These are phyloP conservation scores for Cacatua alba DNA, from an alignment of 2,113 vertebrate species.

Conservation along the genomic window DNA sequence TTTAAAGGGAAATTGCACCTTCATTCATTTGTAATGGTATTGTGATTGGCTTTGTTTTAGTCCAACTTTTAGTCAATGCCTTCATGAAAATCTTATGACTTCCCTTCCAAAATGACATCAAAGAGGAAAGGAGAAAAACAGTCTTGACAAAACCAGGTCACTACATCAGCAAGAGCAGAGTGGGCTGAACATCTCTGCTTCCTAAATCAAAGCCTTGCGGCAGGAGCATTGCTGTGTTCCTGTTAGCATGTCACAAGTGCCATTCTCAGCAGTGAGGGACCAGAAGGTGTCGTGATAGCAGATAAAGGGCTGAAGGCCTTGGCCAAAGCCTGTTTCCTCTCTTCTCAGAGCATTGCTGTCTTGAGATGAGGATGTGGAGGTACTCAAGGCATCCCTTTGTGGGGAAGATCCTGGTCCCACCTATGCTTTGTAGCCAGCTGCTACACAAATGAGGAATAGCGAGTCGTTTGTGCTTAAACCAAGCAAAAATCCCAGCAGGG, in stretches of 20 bases:
- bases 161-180: constrained; percentile 38
- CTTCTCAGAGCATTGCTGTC: background rate
- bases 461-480: background rate
- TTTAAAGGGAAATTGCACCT: background rate
- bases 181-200: constrained; percentile 21
- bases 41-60: constrained; percentile 53
- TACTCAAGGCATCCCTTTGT: background rate
- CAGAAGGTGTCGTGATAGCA: background rate
- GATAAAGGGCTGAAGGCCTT: background rate
- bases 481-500: background rate
- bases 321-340: background rate
- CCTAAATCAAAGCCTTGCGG: constrained; percentile 18
- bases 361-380: background rate
- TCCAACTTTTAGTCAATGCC: constrained; percentile 16
- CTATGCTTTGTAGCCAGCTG: background rate
- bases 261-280: background rate
- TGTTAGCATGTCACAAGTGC: background rate
- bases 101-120: constrained; percentile 60
- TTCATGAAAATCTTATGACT: constrained; percentile 56
- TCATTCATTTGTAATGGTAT: constrained; percentile 5
- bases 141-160: constrained; percentile 65
- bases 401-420: background rate
- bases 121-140: constrained; percentile 46
- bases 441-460: background rate
- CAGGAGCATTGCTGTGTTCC: background rate